Evolutionary conservation across 2,797 vertebrate species (phyloP).

Genomic region (Dryobates pubescens): DNA sequence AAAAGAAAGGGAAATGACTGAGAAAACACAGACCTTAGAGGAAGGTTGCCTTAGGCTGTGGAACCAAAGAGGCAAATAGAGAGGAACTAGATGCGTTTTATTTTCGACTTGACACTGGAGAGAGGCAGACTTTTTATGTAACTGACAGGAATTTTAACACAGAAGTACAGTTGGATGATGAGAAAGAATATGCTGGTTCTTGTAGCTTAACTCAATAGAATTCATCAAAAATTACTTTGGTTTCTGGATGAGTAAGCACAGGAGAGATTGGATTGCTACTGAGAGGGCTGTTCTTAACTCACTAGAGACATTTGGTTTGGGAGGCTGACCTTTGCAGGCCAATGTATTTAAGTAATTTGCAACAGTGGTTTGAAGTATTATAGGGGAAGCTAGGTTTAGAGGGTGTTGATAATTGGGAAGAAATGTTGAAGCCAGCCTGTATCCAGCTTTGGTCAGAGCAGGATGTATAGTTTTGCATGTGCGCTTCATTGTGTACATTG

Average conservation of each 20-base stretch:
- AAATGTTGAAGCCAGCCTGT: background rate
- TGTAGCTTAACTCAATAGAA: slow-evolving; percentile 9
- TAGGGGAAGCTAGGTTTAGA: background rate
- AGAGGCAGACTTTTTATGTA: background rate
- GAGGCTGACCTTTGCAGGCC: slow-evolving; percentile 15
- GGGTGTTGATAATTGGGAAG: background rate
- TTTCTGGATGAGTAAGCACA: slow-evolving; percentile 5
- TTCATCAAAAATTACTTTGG: background rate
- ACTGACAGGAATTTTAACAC: background rate
- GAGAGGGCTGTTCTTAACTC: background rate
- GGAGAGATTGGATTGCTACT: background rate
- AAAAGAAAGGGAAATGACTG: background rate
- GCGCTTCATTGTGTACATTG: fast-evolving
- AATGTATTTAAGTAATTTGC: slow-evolving; percentile 11
- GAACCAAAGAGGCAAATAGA: background rate
- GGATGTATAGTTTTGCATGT: background rate
- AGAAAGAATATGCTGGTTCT: background rate
- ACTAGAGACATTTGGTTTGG: background rate
- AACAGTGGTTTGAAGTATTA: background rate
- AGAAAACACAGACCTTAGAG: background rate
- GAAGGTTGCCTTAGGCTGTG: background rate
- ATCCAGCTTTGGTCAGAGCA: background rate
- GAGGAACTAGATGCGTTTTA: background rate
- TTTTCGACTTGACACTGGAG: slow-evolving; percentile 11
- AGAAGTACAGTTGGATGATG: background rate